Evolutionary conservation across 2,888 invertebrate genomes (phyloP).

Genomic region (Pristionchus maxplancki): DNA sequence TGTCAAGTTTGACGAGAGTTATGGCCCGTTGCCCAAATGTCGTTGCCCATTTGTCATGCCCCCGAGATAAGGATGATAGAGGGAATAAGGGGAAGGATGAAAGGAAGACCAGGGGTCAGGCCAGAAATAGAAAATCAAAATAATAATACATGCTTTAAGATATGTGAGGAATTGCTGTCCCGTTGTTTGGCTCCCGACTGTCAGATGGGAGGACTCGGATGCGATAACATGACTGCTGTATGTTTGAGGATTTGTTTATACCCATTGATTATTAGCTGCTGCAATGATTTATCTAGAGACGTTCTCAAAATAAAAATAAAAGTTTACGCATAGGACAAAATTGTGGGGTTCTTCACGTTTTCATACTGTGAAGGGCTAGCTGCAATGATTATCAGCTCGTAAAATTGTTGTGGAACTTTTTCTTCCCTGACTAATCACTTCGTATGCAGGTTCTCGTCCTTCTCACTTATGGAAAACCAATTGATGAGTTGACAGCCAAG

Average conservation of each 20-base stretch:
- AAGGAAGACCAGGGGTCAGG: not conserved
- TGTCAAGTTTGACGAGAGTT: too few relatives aligned
- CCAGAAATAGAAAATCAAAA: not conserved
- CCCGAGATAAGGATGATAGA: slow-evolving; percentile 21
- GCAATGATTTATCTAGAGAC: not conserved
- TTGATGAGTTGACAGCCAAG: not conserved
- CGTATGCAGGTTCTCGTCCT: not conserved
- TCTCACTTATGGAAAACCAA: slow-evolving; percentile 11
- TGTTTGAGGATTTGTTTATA: too few relatives aligned
- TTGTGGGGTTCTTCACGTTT: not conserved
- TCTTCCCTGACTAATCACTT: not conserved
- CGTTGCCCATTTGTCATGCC: too few relatives aligned
- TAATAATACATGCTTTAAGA: slow-evolving; percentile 79
- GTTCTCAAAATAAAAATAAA: not conserved
- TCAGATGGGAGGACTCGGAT: slow-evolving; percentile 93
- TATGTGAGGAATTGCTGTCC: slow-evolving; percentile 95
- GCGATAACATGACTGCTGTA: slow-evolving; percentile 98
- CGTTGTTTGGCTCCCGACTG: slow-evolving; percentile 96
- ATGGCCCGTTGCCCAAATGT: too few relatives aligned
- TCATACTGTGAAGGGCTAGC: too few relatives aligned
- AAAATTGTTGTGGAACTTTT: too few relatives aligned
- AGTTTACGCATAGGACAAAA: not conserved
- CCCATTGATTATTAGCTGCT: not conserved
- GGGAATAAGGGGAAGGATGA: not conserved
- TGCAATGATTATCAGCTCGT: too few relatives aligned